Evolutionary conservation across 2,113 vertebrate genomes (phyloP).

Genomic region (Megaceryle maxima): DNA sequence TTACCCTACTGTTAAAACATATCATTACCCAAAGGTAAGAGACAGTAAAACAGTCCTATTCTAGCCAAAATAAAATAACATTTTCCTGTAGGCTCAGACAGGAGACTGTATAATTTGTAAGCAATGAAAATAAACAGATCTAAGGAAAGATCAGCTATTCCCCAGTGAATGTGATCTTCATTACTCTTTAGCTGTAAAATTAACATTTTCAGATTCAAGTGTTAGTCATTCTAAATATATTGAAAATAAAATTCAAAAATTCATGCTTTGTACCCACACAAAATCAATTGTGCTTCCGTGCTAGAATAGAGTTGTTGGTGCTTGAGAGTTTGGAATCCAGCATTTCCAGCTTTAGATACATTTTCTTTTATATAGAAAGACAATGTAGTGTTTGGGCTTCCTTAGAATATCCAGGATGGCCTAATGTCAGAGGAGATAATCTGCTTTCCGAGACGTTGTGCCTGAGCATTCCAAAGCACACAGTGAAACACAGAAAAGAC

Average conservation of each 20-base stretch:
- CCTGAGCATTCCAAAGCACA: background rate
- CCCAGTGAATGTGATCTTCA: background rate
- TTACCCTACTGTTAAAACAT: conserved; percentile 88
- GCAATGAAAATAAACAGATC: background rate
- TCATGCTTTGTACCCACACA: background rate
- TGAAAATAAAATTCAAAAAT: background rate
- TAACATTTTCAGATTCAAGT: background rate
- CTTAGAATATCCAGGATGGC: background rate
- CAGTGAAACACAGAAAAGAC: background rate
- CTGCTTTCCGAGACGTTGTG: background rate
- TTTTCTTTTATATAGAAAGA: background rate
- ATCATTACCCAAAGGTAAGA: conserved; percentile 95
- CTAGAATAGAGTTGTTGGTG: background rate
- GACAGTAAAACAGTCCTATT: background rate
- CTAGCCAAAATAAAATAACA: background rate
- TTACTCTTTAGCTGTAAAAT: background rate
- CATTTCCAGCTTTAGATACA: background rate
- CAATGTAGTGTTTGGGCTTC: background rate
- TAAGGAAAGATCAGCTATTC: background rate
- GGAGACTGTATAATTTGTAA: background rate
- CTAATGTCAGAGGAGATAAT: background rate
- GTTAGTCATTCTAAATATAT: background rate
- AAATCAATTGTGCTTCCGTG: background rate
- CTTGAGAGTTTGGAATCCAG: background rate
- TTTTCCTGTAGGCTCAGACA: background rate